A percentile compares a stretch with the other conserved stretches of the same genome.
These are phyloP conservation scores for Eretmocerus hayati DNA, from an alignment of 2,888 invertebrate species.

Conservation along the genomic window DNA sequence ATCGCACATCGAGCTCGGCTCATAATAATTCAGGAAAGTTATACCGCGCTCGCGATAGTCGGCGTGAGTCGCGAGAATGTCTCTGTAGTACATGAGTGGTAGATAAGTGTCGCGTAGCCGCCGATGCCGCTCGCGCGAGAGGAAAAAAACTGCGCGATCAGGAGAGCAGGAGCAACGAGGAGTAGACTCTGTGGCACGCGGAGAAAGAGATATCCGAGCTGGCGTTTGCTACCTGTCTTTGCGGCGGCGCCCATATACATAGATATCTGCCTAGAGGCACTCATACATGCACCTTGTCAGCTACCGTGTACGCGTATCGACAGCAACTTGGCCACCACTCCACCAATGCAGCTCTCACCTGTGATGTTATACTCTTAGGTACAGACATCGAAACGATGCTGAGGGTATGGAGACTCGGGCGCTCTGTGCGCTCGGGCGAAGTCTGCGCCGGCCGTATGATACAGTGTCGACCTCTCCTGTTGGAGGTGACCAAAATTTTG, in stretches of 20 bases:
- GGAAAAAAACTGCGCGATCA: constrained; percentile 18
- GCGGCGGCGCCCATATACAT: too few species aligned
- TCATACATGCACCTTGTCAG: too few species aligned
- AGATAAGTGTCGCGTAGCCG: background rate
- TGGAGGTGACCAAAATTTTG: background rate
- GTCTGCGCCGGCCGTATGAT: constrained; percentile 42
- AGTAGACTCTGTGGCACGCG: constrained; percentile 2
- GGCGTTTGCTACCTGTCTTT: background rate
- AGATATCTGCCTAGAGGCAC: too few species aligned
- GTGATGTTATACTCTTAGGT: background rate
- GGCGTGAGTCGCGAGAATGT: background rate
- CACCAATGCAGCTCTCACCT: background rate
- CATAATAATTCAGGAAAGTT: too few species aligned
- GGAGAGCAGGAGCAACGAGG: constrained; percentile 18
- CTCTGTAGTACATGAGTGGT: background rate
- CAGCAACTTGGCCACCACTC: background rate
- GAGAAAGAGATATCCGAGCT: background rate
- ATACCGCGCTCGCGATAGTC: background rate
- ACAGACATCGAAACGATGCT: background rate
- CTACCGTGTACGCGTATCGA: background rate
- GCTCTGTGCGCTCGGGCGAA: constrained; percentile 43
- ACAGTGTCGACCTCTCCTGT: background rate
- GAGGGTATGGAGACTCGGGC: too few species aligned
- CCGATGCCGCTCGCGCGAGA: background rate
- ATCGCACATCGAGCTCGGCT: too few species aligned